These are phyloP conservation scores for Microtus pennsylvanicus DNA, from an alignment of 2,113 vertebrate genomes.

Conservation along the genomic window DNA sequence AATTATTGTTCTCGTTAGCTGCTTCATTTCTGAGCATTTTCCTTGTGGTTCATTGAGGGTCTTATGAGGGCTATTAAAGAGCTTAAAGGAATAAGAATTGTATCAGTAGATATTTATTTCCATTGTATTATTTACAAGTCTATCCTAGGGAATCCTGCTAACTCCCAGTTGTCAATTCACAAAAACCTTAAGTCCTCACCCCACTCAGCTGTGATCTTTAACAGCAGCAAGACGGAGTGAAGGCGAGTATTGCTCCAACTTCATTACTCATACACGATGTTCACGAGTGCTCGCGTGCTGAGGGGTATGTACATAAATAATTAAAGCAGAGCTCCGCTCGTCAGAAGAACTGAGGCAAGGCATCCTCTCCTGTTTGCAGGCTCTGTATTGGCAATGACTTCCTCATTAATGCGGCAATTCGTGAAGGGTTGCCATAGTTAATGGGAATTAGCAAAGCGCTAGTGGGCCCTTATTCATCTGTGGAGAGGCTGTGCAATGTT, in stretches of 20 bases:
- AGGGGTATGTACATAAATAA: constrained; percentile 78
- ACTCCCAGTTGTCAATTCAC: constrained; percentile 78
- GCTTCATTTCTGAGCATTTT: constrained; percentile 79
- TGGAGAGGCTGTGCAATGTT: constrained; percentile 54
- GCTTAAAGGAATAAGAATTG: constrained; percentile 71
- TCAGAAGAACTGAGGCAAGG: constrained; percentile 71
- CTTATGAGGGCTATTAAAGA: constrained; percentile 77
- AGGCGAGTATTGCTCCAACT: constrained; percentile 71
- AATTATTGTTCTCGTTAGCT: constrained; percentile 79
- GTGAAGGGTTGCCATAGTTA: constrained; percentile 56
- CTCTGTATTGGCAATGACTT: constrained; percentile 44
- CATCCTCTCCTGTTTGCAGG: constrained; percentile 55
- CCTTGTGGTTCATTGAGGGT: constrained; percentile 72
- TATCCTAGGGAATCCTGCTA: constrained; percentile 65
- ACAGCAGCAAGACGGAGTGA: constrained; percentile 64
- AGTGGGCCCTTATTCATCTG: constrained; percentile 41
- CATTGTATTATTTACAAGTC: constrained; percentile 80
- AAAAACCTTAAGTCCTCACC: constrained; percentile 75
- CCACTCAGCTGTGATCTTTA: constrained; percentile 59
- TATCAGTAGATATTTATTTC: constrained; percentile 80
- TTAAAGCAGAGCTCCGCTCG: constrained; percentile 70
- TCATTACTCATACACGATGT: constrained; percentile 74
- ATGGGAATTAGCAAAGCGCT: constrained; percentile 76
- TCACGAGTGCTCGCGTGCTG: constrained; percentile 51
- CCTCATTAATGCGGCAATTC: constrained; percentile 74